Evolutionary conservation across 2,113 vertebrate genomes (phyloP), one percentile per base, ranked within the genome.

Genomic region (Tenrec ecaudatus): DNA sequence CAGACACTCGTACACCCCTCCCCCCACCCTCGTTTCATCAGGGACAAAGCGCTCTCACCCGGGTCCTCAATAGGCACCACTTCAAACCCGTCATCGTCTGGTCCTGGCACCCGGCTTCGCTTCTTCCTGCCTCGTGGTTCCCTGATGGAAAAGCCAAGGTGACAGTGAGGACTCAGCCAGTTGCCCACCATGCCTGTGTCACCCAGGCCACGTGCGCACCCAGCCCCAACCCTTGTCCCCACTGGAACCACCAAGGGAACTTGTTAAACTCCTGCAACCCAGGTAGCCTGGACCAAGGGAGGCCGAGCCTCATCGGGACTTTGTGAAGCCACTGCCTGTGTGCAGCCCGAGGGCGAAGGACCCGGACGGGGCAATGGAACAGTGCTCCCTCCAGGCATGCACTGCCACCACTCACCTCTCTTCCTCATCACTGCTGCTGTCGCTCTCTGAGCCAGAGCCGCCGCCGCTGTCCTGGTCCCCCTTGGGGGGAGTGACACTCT

Each of bases 1-100:
- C 31, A 19, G 19, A 78, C 6, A 17, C 4, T 47, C 62, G n/a
- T 5, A 14, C n/a, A n/a, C n/a, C n/a, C n/a, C n/a, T n/a, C n/a
- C 20, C 11, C n/a, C 71, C 20, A 53, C 75, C 5, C 27, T n/a
- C 38, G 6, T 20, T 69, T 78, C 19, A 5, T 36, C 15, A 27
- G 19, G 33, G 20, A 19, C 77, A 57, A 6, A 12, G 31, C 47
- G 9, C 4, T 16, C 99, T 98, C 94, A 99, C 99, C 99, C 96
- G 98, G 99, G 33, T 99, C 98, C 97, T 99, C 98, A 1, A 99
- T 98, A 66, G 99, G 99, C 95, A 99, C 99, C 14, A 99, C 98
- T 95, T 99, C 98, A 8, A 99, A 98, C 89, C 98, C 98, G 3
- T 81, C 3, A 0, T 94, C 96, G 6, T 82, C 86, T 36, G 93